These are phyloP conservation scores for Alviniconcha strummeri DNA, from an alignment of 2,888 invertebrate genomes.

Conservation along the genomic window DNA sequence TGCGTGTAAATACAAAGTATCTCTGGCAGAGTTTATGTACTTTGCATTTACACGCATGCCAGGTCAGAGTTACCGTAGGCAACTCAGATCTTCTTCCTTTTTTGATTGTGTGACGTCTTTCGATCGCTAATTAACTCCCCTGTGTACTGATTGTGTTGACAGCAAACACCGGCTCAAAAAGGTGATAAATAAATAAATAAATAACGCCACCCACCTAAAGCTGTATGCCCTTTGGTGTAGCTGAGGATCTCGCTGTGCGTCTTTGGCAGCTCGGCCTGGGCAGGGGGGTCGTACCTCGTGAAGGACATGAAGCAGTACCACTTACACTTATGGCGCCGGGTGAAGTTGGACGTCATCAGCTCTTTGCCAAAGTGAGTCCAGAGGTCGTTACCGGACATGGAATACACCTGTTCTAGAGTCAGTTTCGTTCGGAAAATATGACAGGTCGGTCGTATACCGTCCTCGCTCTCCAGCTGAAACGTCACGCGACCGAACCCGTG, in stretches of 20 bases:
- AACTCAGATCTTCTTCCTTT: too few relatives aligned
- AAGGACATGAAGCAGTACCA: conserved; percentile 93
- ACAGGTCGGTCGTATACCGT: conserved; percentile 78
- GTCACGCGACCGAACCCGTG: conserved; percentile 86
- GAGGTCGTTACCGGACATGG: conserved; percentile 83
- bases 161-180: too few relatives aligned
- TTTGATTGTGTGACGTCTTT: too few relatives aligned
- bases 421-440: conserved; percentile 84
- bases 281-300: conserved; percentile 83
- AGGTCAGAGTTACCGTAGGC: too few relatives aligned
- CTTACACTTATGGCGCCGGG: conserved; percentile 80
- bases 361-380: conserved; percentile 92
- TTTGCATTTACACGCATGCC: too few relatives aligned
- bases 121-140: too few relatives aligned
- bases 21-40: too few relatives aligned
- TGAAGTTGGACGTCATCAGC: conserved; percentile 80
- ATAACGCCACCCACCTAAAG: conserved; percentile 80
- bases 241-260: conserved; percentile 72
- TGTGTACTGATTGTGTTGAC: too few relatives aligned
- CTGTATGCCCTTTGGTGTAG: conserved; percentile 83
- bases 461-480: conserved; percentile 85
- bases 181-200: neutral
- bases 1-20: too few relatives aligned
- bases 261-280: conserved; percentile 76
- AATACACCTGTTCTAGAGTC: conserved; percentile 82